phyloP scores from a whole-genome alignment of 2,113 vertebrate species.

The Quiscalus mexicanus region DNA sequence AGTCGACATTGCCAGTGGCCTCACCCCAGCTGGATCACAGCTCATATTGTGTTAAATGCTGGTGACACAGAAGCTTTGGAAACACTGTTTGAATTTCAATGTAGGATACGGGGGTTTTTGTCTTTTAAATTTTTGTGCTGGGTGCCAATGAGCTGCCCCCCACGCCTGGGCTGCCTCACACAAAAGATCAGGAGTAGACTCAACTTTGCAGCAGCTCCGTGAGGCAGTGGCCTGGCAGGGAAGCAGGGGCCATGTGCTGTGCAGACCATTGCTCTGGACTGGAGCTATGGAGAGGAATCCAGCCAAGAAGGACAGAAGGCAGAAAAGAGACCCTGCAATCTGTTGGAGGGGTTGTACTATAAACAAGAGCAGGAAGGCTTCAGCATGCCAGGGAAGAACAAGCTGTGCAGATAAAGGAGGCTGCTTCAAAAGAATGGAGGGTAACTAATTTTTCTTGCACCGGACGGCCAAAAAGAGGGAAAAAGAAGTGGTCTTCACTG shows the following conservation, averaged over 20 bases:
- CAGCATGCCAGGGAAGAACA: constrained; percentile 30
- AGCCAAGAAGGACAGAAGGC: constrained; percentile 66
- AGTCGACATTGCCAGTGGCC: not conserved
- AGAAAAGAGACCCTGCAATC: constrained; percentile 59
- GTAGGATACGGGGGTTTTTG: not conserved
- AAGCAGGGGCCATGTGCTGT: not conserved
- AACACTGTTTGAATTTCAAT: not conserved
- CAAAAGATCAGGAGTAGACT: not conserved
- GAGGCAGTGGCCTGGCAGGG: not conserved
- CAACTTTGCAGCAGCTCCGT: not conserved
- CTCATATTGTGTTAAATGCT: not conserved
- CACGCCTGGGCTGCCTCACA: not conserved
- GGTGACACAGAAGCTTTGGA: not conserved
- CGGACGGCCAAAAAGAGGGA: not conserved
- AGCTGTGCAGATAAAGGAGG: constrained; percentile 44
- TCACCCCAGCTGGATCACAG: not conserved
- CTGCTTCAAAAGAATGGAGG: constrained; percentile 5
- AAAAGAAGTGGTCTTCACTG: constrained; percentile 24
- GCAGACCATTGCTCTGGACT: constrained; percentile 50
- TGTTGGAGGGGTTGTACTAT: constrained; percentile 51
- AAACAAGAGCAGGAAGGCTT: constrained; percentile 54
- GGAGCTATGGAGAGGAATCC: constrained; percentile 40
- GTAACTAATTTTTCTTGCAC: constrained; percentile 18
- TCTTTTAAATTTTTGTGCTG: not conserved
- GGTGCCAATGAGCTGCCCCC: not conserved